Evolutionary conservation across 2,113 vertebrate genomes (phyloP).

Genomic region (Psilopsiagon aurifrons): DNA sequence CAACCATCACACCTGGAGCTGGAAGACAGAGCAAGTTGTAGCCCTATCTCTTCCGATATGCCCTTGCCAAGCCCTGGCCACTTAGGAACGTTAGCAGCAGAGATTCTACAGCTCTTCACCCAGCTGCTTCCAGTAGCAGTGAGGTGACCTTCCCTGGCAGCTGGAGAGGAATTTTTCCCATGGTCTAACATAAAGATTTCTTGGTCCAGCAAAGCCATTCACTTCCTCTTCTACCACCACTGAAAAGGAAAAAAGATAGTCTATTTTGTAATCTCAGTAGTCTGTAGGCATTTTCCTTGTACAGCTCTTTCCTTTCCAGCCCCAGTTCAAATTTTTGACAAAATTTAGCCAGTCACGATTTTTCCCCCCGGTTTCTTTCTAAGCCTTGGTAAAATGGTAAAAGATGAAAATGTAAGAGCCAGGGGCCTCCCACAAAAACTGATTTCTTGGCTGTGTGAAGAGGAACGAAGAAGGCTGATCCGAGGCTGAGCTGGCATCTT

Average conservation of each 20-base stretch:
- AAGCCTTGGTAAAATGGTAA: not conserved
- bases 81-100: accelerated
- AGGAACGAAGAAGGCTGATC: not conserved
- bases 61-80: not conserved
- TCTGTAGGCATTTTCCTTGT: not conserved
- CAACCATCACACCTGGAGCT: not conserved
- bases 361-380: not conserved
- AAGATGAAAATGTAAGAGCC: not conserved
- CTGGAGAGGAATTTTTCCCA: not conserved
- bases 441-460: not conserved
- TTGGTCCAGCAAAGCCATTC: not conserved
- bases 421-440: accelerated
- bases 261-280: not conserved
- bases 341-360: not conserved
- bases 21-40: not conserved
- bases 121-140: not conserved
- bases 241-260: not conserved
- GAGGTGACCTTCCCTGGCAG: not conserved
- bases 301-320: not conserved
- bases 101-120: not conserved
- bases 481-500: accelerated
- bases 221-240: not conserved
- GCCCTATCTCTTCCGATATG: accelerated
- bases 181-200: not conserved
- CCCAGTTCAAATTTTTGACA: not conserved